phyloP scores from a whole-genome alignment of 2,113 vertebrate genomes.

The Condylura cristata region DNA sequence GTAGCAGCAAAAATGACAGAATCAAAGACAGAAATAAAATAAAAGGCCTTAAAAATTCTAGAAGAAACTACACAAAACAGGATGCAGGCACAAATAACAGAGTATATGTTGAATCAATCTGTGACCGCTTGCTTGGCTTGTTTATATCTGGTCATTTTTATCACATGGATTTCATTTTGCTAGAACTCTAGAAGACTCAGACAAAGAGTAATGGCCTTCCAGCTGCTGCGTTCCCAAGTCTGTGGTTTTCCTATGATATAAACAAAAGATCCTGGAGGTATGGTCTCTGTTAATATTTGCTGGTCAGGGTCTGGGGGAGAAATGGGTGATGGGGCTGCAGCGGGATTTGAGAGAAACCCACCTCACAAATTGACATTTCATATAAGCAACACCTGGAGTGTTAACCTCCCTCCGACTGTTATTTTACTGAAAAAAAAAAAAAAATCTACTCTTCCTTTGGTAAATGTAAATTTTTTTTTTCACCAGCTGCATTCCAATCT shows the following conservation, averaged over 20 bases:
- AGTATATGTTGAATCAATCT: conserved; percentile 80
- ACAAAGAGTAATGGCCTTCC: conserved; percentile 84
- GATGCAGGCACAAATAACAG: conserved; percentile 69
- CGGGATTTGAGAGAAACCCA: conserved; percentile 50
- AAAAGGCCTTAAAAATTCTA: conserved; percentile 50
- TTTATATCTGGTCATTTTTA: conserved; percentile 82
- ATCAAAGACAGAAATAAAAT: conserved; percentile 38
- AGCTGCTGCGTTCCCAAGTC: conserved; percentile 82
- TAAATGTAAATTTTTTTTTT: conserved; percentile 74
- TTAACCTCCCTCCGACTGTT: conserved; percentile 60
- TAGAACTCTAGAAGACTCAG: conserved; percentile 78
- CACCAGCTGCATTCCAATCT: conserved; percentile 81
- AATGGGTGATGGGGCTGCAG: background rate
- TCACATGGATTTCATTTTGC: conserved; percentile 85
- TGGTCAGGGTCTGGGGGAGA: background rate
- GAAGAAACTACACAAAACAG: conserved; percentile 69
- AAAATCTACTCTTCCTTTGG: conserved; percentile 74
- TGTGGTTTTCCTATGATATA: conserved; percentile 83
- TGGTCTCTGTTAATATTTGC: conserved; percentile 70
- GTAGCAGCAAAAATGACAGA: conserved; percentile 18
- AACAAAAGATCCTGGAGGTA: conserved; percentile 79
- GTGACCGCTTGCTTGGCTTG: conserved; percentile 81
- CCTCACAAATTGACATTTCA: conserved; percentile 76
- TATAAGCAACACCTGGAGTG: conserved; percentile 83
- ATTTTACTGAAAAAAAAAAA: conserved; percentile 62